These are phyloP conservation scores for Drosophila ustulata DNA, from an alignment of 2,888 invertebrate genomes.

Conservation along the genomic window DNA sequence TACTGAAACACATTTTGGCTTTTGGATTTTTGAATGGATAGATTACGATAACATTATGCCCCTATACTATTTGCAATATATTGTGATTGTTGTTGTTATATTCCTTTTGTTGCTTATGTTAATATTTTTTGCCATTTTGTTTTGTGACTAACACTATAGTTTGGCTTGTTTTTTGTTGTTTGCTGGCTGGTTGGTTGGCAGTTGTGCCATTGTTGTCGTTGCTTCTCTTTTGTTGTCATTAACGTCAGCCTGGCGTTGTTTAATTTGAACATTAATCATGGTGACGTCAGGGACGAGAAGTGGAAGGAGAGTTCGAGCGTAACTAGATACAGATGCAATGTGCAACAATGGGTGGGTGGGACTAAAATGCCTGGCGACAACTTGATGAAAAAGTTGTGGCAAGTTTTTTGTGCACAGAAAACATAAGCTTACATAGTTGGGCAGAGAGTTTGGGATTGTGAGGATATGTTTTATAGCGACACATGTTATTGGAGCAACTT, in stretches of 20 bases:
- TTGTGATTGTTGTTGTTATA: slow-evolving; percentile 29
- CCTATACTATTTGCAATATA: slow-evolving; percentile 23
- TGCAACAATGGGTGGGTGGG: slow-evolving; percentile 24
- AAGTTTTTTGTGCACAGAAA: slow-evolving; percentile 23
- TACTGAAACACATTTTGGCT: neutral
- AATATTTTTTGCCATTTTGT: slow-evolving; percentile 34
- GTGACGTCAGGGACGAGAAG: slow-evolving; percentile 25
- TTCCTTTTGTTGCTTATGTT: slow-evolving; percentile 43
- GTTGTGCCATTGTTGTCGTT: slow-evolving; percentile 52
- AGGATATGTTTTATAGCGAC: neutral
- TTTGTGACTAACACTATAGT: slow-evolving; percentile 25
- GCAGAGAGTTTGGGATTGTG: neutral
- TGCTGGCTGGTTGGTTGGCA: neutral
- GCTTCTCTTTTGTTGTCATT: slow-evolving; percentile 69
- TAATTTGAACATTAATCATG: slow-evolving; percentile 79
- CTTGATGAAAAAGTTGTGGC: slow-evolving; percentile 59
- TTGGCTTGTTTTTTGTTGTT: slow-evolving; percentile 23
- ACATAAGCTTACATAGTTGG: slow-evolving; percentile 2
- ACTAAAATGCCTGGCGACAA: slow-evolving; percentile 39
- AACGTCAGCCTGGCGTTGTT: slow-evolving; percentile 73
- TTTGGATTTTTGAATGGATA: slow-evolving; percentile 1
- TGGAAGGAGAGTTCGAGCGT: slow-evolving; percentile 2
- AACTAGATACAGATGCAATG: slow-evolving; percentile 50
- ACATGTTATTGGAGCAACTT: neutral
- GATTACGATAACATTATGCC: slow-evolving; percentile 4